phyloP scores from a whole-genome alignment of 1,140 invertebrate genomes.

The Drosophila ohnishii region DNA sequence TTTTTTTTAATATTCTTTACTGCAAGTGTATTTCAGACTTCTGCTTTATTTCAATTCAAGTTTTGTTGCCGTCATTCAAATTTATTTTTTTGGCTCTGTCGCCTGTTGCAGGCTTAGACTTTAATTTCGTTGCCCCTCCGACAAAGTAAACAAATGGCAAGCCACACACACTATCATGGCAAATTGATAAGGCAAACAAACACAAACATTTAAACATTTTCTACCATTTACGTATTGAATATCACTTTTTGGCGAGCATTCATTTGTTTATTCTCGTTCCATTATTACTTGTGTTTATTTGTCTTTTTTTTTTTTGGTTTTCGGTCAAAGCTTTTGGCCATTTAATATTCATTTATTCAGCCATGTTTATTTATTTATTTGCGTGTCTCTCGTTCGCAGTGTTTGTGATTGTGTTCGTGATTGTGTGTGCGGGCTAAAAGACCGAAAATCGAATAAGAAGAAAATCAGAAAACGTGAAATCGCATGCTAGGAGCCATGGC shows the following conservation, averaged over 20 bases:
- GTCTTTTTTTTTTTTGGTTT: constrained; percentile 22
- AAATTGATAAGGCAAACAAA: constrained; percentile 73
- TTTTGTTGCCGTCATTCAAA: neutral
- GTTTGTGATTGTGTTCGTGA: constrained; percentile 31
- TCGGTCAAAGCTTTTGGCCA: constrained; percentile 54
- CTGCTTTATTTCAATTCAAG: neutral
- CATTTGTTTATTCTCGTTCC: constrained; percentile 48
- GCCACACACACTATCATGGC: constrained; percentile 8
- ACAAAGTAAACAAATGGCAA: constrained; percentile 3
- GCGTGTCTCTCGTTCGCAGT: constrained; percentile 40
- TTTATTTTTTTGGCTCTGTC: too few species aligned
- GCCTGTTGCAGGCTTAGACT: constrained; percentile 48
- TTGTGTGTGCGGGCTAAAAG: constrained; percentile 34
- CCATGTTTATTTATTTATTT: constrained; percentile 76
- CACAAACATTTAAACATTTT: constrained; percentile 72
- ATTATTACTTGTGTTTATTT: constrained; percentile 45
- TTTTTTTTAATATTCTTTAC: too few species aligned
- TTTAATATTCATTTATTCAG: constrained; percentile 81
- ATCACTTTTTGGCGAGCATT: constrained; percentile 53
- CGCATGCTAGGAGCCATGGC: constrained; percentile 73
- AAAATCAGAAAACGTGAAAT: constrained; percentile 65
- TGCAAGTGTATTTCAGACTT: neutral
- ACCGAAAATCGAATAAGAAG: constrained; percentile 33
- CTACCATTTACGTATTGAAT: constrained; percentile 67
- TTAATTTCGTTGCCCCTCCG: constrained; percentile 12